Base-by-base conservation (phyloP, 1,140 invertebrate species). In the Teleogryllus occipitalis region DNA sequence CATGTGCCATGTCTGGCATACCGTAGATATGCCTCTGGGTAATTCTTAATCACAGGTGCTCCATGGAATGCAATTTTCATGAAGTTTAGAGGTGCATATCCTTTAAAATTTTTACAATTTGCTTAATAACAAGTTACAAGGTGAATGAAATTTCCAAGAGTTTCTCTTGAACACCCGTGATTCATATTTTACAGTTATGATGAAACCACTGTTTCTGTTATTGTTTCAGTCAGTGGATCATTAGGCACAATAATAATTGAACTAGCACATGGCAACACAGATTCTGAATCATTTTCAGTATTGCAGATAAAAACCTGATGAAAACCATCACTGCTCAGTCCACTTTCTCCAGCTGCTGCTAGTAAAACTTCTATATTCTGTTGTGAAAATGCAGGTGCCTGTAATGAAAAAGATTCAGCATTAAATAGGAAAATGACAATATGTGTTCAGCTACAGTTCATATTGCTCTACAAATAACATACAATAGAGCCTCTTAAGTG, bases 181-280 rank as follows among this genome's bases (percentile, higher is more conserved):
- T 39, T 39, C 27, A 39, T 39, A 39, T 5, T 39, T 39, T 39
- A 39, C 27, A 65, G 18, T 77, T 48, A 77, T 0, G 76, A 77
- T 21, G 76, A 47, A 21, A 77, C 48, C 8, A 77, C 76, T 47
- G 76, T 77, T 47, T 77, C 76, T 47, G 76, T 48, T 21, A 77
- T 22, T 8, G 47, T 48, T 15, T 48, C 76, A 22, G 48, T 15
- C 18, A 77, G 76, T 77, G 47, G 76, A n/a, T 77, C 47, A 48
- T 27, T 79, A 74, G 73, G 74, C 47, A 74, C 73, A 18, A 74
- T 79, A 12, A 79, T 49, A 46, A 74, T 79, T 7, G 54, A 65
- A 65, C 54, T 65, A 14, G 54, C 54, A 65, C 54, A 10, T 65
- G 54, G 54, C 54, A 65, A 65, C 10, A 65, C 54, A 65, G 54